These are phyloP conservation scores for Chaetodon auriga DNA, from an alignment of 2,113 vertebrate genomes.

Conservation along the genomic window DNA sequence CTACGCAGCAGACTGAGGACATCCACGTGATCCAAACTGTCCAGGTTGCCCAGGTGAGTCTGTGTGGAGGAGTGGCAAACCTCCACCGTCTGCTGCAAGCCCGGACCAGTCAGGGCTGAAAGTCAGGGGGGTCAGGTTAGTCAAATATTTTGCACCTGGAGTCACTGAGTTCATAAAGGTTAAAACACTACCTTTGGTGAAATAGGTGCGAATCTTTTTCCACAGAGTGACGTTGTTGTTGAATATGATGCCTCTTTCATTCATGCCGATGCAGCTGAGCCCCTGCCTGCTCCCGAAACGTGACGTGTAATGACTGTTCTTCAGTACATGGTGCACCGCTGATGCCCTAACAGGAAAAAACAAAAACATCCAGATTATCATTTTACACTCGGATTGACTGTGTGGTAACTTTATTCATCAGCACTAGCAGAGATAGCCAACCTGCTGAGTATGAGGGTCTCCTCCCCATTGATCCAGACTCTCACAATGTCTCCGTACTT, in stretches of 20 bases:
- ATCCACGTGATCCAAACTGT: conserved; percentile 79
- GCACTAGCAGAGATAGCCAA: conserved; percentile 59
- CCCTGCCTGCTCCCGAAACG: conserved; percentile 92
- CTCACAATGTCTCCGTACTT: conserved; percentile 93
- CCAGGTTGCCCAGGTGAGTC: conserved; percentile 76
- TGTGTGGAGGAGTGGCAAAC: conserved; percentile 86
- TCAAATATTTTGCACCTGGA: background rate
- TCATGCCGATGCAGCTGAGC: conserved; percentile 92
- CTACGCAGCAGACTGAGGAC: conserved; percentile 89
- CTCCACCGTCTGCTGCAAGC: conserved; percentile 87
- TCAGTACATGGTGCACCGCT: conserved; percentile 90
- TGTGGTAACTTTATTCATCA: background rate
- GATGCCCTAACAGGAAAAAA: conserved; percentile 85
- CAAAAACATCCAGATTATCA: background rate
- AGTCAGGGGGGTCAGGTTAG: background rate
- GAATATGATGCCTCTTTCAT: conserved; percentile 95
- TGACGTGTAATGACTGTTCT: conserved; percentile 88
- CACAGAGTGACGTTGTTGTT: conserved; percentile 91
- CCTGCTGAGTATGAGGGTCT: conserved; percentile 97
- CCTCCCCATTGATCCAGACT: conserved; percentile 96
- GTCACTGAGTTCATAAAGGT: background rate
- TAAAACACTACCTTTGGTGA: conserved; percentile 88
- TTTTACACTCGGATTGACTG: background rate
- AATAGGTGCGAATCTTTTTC: conserved; percentile 90
- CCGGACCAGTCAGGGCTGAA: conserved; percentile 91